Base-by-base conservation (phyloP, 2,797 vertebrate species). In the Syngnathus rostellatus region DNA sequence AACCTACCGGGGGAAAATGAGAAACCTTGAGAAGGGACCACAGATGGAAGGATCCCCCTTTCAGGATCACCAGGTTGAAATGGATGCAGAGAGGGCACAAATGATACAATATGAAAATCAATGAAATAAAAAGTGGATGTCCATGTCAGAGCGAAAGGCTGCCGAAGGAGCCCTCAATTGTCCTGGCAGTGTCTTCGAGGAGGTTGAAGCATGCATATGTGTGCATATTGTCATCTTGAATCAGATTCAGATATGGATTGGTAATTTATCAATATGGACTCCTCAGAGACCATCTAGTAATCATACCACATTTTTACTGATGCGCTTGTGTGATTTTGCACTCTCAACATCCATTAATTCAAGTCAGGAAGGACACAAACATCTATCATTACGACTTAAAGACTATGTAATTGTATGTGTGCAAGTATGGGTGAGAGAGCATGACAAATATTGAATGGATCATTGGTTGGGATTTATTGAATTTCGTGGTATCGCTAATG, bases 281-380 rank as follows among this genome's bases (percentile, higher is more conserved):
- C 9, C 40, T 62, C 17, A 6, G 39, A 23, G 40, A 62, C 6
- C 40, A 11, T 59, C 40, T 43, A 62, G 31, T 31, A 31, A 40
- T 57, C 54, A 38, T 38, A 58, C 19, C 31, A 51, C 50, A 51
- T 51, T 14, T 51, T 51, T n/a, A 51, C 19, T 8, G 19, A 21
- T 21, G 50, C 50, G 50, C 50, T 39, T 11, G n/a, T 61, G 39
- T 23, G 59, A 40, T 40, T 43, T 40, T 23, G 11, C 10, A 61
- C 10, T 64, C 16, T 25, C 46, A 64, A 8, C 12, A 65, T 23
- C 21, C 50, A 51, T 54, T 38, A 23, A 65, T 61, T 75, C 21
- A 59, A 19, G 23, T 74, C 63, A 41, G 25, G 25, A 16, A 41
- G 7, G 69, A 41, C 66, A 59, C 50, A 60, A 4, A 21, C 39